phyloP scores from a whole-genome alignment of 1,140 invertebrate species.

The Drosophila eugracilis region DNA sequence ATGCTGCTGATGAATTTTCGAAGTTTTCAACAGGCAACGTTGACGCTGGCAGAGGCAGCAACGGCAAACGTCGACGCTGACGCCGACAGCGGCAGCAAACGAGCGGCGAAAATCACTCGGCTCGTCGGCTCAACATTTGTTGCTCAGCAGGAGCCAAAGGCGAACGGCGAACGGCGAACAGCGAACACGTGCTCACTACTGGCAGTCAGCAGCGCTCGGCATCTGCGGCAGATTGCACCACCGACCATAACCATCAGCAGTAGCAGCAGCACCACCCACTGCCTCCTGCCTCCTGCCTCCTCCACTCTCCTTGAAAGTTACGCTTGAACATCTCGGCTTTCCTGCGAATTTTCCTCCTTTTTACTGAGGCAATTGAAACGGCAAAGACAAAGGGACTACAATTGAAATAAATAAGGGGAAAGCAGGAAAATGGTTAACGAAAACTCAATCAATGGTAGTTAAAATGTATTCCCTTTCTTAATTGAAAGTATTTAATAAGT shows the following conservation, averaged over 20 bases:
- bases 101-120: constrained; percentile 18
- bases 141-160: constrained; percentile 46
- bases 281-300: neutral
- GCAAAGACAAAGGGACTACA: constrained; percentile 27
- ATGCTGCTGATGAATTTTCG: constrained; percentile 58
- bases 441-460: neutral
- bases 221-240: constrained; percentile 43
- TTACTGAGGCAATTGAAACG: constrained; percentile 23
- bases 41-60: constrained; percentile 21
- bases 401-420: constrained; percentile 28
- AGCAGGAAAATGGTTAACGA: constrained; percentile 1
- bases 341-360: constrained; percentile 22
- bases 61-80: neutral
- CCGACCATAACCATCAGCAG: neutral
- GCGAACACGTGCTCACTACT: constrained; percentile 66
- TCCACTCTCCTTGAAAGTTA: neutral
- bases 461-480: constrained; percentile 7
- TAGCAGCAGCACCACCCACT: neutral
- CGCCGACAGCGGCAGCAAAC: constrained; percentile 9
- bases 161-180: no score
- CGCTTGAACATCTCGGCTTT: neutral
- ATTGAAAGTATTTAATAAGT: no score
- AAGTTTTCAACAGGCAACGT: constrained; percentile 76
- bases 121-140: constrained; percentile 72
- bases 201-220: constrained; percentile 39